Evolutionary conservation across 2,888 invertebrate genomes (phyloP), one percentile per base, ranked within the genome.

Genomic region (Apamea epomidion): DNA sequence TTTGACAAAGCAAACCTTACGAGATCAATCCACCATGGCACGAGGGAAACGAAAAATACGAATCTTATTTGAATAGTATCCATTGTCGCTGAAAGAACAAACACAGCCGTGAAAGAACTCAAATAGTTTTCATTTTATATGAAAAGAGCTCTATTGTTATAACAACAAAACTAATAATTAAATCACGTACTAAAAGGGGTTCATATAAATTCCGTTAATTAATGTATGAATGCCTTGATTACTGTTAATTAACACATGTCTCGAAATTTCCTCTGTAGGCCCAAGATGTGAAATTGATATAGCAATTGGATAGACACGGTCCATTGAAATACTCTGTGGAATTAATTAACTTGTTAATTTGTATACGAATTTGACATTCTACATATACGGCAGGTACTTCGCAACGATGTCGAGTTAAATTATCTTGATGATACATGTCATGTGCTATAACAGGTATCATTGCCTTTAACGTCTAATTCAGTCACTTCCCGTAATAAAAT

Each of bases 301-400:
- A 71, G 54, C 71, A 71, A 81, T 87, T 82, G 74, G 84, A 87
- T 84, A 86, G 82, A 74, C 78, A 69, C 69, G 21, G 72, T 67
- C 80, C 81, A 89, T 87, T 84, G 58, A 84, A 84, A 82, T 82
- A 54, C 70, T 76, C 67, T 62, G 37, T 78, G 74, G 60, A 84
- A 84, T 82, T 87, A 81, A 86, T 84, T 86, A 84, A 79, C 65
- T 82, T 84, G 81, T 78, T 81, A 67, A 86, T 88, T 86, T 84
- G 79, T 81, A 74, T 69, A 81, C 74, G 29, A 85, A 89, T 74
- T 62, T 86, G 77, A 71, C 80, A 82, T 64, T 85, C 42, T 67
- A n/a, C n/a, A n/a, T n/a, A 78, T 76, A 81, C 54, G 45, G 18
- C 54, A 64, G 48, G 54, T 69, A 69, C 76, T 65, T 74, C 72